These are phyloP conservation scores for Caenorhabditis angaria DNA, from an alignment of 2,888 invertebrate species.

Conservation along the genomic window DNA sequence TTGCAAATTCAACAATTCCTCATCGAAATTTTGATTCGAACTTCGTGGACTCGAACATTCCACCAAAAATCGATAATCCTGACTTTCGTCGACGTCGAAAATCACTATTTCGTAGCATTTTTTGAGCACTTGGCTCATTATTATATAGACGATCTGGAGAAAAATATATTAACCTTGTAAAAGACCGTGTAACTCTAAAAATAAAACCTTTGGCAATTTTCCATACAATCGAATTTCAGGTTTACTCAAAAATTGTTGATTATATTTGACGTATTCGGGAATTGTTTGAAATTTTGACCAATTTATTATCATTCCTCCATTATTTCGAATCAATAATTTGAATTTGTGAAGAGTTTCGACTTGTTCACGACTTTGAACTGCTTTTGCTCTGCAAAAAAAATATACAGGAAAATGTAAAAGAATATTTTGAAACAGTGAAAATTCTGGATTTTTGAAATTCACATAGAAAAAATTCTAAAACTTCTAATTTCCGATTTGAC, in stretches of 20 bases:
- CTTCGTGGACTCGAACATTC: conserved; percentile 18
- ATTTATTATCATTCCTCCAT: conserved; percentile 44
- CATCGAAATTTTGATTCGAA: conserved; percentile 19
- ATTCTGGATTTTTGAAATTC: too few species aligned
- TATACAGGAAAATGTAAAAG: too few species aligned
- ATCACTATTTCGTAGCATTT: conserved; percentile 31
- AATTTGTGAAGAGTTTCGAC: conserved; percentile 45
- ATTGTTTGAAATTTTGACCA: conserved; percentile 22
- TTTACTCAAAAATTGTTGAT: conserved; percentile 38
- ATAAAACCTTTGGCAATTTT: conserved; percentile 40
- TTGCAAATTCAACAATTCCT: conserved; percentile 25
- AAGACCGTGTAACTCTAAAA: neutral
- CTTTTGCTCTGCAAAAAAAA: conserved; percentile 39
- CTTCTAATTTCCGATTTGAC: too few species aligned
- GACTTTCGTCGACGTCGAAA: conserved; percentile 22
- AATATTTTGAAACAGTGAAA: too few species aligned
- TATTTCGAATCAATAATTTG: conserved; percentile 26
- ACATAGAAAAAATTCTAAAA: too few species aligned
- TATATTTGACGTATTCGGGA: conserved; percentile 41
- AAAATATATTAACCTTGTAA: neutral
- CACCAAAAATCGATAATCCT: conserved; percentile 21
- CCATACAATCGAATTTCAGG: conserved; percentile 44
- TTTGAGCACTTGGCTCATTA: conserved; percentile 24
- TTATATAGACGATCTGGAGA: conserved; percentile 36
- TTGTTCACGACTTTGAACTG: conserved; percentile 50